phyloP scores from a whole-genome alignment of 2,113 vertebrate species.

The Microcebus lehilahytsara region DNA sequence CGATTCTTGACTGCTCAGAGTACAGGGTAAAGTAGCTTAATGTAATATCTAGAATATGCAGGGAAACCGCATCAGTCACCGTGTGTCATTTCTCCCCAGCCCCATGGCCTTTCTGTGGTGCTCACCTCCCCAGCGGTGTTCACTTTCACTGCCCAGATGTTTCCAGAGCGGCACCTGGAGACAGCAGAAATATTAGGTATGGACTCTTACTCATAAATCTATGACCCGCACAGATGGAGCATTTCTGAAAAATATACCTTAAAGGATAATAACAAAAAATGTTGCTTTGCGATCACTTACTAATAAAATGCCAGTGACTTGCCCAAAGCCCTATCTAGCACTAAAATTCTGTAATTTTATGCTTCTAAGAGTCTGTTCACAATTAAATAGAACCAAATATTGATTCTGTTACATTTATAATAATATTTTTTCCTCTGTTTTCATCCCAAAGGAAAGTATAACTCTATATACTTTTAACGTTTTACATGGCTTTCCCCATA shows the following conservation, averaged over 20 bases:
- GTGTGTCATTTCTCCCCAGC: constrained; percentile 79
- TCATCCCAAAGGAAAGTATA: not conserved
- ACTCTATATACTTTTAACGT: not conserved
- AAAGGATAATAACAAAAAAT: not conserved
- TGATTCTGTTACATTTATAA: not conserved
- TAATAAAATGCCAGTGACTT: not conserved
- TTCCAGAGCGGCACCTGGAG: constrained; percentile 95
- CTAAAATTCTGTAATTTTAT: not conserved
- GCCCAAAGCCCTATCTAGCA: not conserved
- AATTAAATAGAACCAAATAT: not conserved
- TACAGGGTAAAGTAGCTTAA: not conserved
- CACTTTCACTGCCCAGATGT: constrained; percentile 91
- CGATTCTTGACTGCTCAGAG: not conserved
- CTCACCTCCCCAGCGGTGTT: constrained; percentile 97
- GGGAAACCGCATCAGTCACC: not conserved
- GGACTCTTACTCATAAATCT: not conserved
- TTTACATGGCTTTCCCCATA: not conserved
- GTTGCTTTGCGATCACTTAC: not conserved
- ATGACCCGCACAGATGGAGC: not conserved
- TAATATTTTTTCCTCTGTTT: not conserved
- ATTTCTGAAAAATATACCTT: not conserved
- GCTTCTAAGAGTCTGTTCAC: not conserved
- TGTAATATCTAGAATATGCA: not conserved
- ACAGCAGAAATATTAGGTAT: constrained; percentile 94
- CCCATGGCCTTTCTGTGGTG: constrained; percentile 96